Conservation (phyloP, 1,140 invertebrate genomes). For the Phymastichus coffea region DNA sequence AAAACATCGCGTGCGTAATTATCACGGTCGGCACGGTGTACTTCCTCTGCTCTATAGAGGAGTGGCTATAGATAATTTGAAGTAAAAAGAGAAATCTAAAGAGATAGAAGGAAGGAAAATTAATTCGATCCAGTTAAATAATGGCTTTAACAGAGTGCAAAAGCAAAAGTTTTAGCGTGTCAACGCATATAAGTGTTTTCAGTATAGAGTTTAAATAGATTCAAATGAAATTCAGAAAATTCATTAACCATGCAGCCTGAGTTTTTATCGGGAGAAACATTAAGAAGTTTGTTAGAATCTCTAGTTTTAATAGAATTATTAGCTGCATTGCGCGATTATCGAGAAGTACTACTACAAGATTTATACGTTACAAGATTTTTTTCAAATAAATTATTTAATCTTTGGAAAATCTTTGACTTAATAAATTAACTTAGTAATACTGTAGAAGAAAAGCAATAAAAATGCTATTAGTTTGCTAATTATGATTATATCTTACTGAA, state of each 20-base stretch:
- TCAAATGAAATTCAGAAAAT: neutral
- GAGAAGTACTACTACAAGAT: neutral
- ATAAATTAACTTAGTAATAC: neutral
- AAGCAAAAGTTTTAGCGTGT: conserved; percentile 20
- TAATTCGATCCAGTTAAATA: conserved; percentile 12
- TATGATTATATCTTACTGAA: neutral
- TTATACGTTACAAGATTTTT: too few species aligned
- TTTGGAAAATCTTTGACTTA: neutral
- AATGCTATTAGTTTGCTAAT: conserved; percentile 6
- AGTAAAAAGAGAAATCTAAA: too few species aligned
- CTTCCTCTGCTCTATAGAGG: conserved; percentile 15
- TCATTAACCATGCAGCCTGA: neutral
- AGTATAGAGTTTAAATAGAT: neutral
- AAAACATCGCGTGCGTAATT: neutral
- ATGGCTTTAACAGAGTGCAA: conserved; percentile 16
- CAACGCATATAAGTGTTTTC: conserved; percentile 2
- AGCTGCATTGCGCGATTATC: neutral
- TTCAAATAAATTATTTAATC: neutral
- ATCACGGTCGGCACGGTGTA: neutral
- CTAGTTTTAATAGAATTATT: neutral
- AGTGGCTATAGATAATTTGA: conserved; percentile 8
- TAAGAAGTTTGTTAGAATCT: neutral
- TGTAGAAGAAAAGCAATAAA: neutral
- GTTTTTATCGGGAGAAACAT: too few species aligned
- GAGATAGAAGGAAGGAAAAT: too few species aligned